Conservation (phyloP, 2,797 vertebrate genomes). For the Melanotaenia maccullochi region DNA sequence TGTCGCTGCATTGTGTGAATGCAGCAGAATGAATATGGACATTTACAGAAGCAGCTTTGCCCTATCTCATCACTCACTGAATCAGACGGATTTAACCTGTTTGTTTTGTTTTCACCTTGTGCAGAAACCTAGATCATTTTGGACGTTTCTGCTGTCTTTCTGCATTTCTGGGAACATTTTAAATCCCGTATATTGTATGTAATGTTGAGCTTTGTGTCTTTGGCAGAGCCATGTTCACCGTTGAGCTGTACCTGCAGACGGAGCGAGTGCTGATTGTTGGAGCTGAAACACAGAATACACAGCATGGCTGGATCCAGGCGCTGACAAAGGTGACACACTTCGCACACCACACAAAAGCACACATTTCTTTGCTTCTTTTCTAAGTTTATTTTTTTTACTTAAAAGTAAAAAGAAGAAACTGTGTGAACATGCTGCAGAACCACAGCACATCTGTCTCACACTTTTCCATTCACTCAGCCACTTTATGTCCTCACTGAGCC, state of each 20-base stretch:
- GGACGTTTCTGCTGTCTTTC: background rate
- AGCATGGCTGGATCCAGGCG: constrained; percentile 91
- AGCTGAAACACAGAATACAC: constrained; percentile 87
- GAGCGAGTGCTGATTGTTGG: constrained; percentile 90
- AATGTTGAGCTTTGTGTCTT: constrained; percentile 22
- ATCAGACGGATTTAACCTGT: too few relatives aligned
- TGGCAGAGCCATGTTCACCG: constrained; percentile 88
- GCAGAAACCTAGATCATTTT: background rate
- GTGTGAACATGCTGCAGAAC: constrained; percentile 1
- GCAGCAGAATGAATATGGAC: background rate
- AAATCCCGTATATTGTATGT: background rate
- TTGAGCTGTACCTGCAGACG: constrained; percentile 92
- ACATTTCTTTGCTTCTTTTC: constrained; percentile 11
- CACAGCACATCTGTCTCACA: constrained; percentile 1
- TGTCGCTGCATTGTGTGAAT: too few relatives aligned
- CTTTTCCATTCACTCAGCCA: background rate
- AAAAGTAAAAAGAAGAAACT: constrained; percentile 26
- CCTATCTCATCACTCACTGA: background rate
- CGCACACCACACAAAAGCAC: constrained; percentile 20
- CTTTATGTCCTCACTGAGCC: constrained; percentile 24
- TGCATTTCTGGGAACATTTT: background rate
- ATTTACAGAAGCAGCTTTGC: too few relatives aligned
- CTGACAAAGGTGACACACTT: constrained; percentile 89
- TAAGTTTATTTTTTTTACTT: constrained; percentile 43
- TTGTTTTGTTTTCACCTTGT: background rate